phyloP scores from a whole-genome alignment of 2,113 vertebrate species.

The Harpagus bidentatus region DNA sequence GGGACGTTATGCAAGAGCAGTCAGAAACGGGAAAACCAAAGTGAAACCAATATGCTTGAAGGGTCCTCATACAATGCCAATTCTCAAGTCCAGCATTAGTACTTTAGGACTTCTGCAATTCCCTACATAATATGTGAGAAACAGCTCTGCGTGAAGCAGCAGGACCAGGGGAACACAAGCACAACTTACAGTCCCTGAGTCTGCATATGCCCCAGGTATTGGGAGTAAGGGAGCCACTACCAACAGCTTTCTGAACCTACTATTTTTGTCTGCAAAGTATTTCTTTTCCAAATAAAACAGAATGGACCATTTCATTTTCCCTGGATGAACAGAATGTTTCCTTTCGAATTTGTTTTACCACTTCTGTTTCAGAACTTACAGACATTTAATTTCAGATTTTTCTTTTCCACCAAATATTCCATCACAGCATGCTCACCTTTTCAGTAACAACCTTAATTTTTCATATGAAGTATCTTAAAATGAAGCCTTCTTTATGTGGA shows the following conservation, averaged over 20 bases:
- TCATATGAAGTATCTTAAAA: neutral
- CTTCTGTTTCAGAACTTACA: neutral
- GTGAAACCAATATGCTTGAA: neutral
- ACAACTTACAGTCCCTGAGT: neutral
- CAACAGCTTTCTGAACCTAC: neutral
- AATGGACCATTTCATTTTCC: neutral
- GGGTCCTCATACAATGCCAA: neutral
- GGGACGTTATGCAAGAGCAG: neutral
- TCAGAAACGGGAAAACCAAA: neutral
- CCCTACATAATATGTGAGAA: fast-evolving
- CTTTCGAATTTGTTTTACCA: neutral
- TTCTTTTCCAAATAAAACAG: neutral
- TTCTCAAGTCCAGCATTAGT: neutral
- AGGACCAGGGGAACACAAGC: neutral
- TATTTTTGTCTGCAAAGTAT: neutral
- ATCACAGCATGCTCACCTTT: neutral
- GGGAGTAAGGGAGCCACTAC: neutral
- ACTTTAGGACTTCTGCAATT: neutral
- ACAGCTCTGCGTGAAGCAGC: neutral
- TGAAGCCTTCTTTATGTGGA: neutral
- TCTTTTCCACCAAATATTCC: neutral
- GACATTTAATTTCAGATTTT: neutral
- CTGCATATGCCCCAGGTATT: neutral
- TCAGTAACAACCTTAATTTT: neutral
- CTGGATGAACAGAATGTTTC: neutral